Evolutionary conservation across 2,888 invertebrate species (phyloP), one percentile per base, ranked within the genome.

Genomic region (Caradrina kadenii): DNA sequence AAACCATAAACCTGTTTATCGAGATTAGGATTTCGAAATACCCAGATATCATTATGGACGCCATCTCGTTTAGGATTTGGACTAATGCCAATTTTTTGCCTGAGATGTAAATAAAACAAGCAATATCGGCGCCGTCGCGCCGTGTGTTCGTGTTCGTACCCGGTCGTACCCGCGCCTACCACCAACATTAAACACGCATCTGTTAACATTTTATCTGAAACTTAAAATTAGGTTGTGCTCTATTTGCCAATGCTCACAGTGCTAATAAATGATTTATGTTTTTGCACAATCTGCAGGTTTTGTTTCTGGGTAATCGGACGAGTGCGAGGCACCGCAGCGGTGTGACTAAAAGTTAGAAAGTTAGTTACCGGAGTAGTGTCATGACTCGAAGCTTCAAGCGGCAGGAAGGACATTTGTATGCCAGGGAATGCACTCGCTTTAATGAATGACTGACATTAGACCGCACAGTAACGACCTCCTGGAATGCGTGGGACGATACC

Each of bases 21-120:
- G 87, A 86, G 87, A 89, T 91, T 89, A 88, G 86, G 84, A 87
- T 89, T 89, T 89, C 84, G 84, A 89, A 88, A 88, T 84, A 83
- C 78, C 72, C 79, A 84, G 87, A 88, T 90, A 89, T 88, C 85
- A 85, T 84, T 86, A 84, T 84, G 83, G 85, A 84, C 85, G 83
- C 86, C 82, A 80, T 87, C 85, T 82, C 85, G 87, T 83, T 83
- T 84, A 85, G 76, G 82, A 85, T 88, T 90, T 91, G 94, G 94
- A 90, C 63, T 79, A 63, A 75, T 89, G 94, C 95, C 95, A 94
- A 93, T 89, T 92, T 93, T 94, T 94, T 91, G 85, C 83, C 82
- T 72, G 88, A 73, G 88, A 88, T 93, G 93, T 93, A 92, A 93
- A 94, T 93, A 92, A 92, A 93, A 89, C 89, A 87, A 87, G 88